Conservation (phyloP, 2,797 vertebrate genomes). For the Tapera naevia region DNA sequence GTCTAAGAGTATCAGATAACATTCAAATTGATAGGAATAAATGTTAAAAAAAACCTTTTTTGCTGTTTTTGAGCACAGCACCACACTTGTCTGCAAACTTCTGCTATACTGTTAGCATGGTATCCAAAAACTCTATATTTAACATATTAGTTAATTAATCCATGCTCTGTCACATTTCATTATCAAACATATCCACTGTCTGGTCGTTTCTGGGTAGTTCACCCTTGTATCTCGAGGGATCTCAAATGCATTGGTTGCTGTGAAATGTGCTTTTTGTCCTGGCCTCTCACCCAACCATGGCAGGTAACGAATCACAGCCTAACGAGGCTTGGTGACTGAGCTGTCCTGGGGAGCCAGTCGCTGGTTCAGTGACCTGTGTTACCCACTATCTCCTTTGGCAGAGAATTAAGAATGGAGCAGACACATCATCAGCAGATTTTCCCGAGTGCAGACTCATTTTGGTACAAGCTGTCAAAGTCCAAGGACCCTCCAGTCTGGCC, state of each 20-base stretch:
- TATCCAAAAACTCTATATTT: neutral
- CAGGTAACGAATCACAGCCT: neutral
- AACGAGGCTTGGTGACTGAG: neutral
- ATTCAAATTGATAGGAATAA: neutral
- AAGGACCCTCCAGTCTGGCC: slow-evolving; percentile 64
- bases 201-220: neutral
- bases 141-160: neutral
- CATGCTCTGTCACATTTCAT: neutral
- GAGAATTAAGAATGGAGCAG: slow-evolving; percentile 49
- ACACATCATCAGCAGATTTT: slow-evolving; percentile 75
- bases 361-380: slow-evolving; percentile 57
- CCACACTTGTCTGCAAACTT: neutral
- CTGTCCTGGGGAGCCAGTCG: neutral
- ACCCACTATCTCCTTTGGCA: slow-evolving; percentile 60
- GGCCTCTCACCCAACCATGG: neutral
- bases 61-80: neutral
- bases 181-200: neutral
- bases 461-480: slow-evolving; percentile 69
- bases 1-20: neutral
- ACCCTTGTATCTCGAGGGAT: neutral
- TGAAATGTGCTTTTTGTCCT: neutral
- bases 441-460: slow-evolving; percentile 30
- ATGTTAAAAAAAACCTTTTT: neutral
- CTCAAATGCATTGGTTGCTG: neutral
- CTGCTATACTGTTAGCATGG: neutral